Evolutionary conservation across 2,888 invertebrate species (phyloP).

Genomic region (Hemistola chrysoprasaria): DNA sequence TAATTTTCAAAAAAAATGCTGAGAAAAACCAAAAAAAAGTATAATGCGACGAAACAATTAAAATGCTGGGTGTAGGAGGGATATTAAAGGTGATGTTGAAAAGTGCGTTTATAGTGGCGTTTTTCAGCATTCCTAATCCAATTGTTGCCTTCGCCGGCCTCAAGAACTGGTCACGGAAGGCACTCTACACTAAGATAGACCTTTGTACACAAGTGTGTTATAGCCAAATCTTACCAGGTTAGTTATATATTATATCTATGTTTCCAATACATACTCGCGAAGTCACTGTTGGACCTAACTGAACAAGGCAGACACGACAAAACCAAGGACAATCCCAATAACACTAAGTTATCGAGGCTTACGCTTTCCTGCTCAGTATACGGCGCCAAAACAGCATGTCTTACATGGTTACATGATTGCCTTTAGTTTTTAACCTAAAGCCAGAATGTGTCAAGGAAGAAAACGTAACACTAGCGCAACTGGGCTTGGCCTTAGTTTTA

Average conservation of each 20-base stretch:
- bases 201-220: conserved; percentile 71
- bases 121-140: conserved; percentile 62
- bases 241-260: conserved; percentile 1
- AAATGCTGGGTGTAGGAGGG: conserved; percentile 50
- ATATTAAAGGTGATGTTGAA: conserved; percentile 61
- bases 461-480: no score
- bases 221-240: conserved; percentile 50
- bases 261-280: no score
- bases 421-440: no score
- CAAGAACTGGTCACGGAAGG: conserved; percentile 63
- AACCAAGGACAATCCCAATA: no score
- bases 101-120: conserved; percentile 60
- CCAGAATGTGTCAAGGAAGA: no score
- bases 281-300: no score
- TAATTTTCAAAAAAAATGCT: conserved; percentile 28
- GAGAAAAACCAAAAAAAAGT: conserved; percentile 21
- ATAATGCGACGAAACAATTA: conserved; percentile 25
- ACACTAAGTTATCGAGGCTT: no score
- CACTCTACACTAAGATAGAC: conserved; percentile 63
- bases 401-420: no score
- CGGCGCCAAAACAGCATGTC: no score
- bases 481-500: no score
- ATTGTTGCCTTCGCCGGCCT: conserved; percentile 57
- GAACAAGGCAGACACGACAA: no score
- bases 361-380: no score